These are phyloP conservation scores for Meandrusa payeni DNA, from an alignment of 2,888 invertebrate genomes.

Conservation along the genomic window DNA sequence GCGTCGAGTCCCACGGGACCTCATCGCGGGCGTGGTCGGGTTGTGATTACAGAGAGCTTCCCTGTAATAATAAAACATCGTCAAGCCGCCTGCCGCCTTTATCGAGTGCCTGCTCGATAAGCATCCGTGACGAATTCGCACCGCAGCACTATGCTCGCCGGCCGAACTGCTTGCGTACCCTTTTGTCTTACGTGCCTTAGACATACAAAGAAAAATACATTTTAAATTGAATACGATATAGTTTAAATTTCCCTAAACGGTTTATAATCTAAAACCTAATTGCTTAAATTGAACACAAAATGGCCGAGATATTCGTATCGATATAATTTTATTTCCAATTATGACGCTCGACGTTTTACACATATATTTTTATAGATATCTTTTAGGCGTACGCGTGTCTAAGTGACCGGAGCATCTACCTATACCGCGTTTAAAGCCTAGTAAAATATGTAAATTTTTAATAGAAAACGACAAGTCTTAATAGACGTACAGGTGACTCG, in stretches of 20 bases:
- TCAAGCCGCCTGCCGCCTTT: slow-evolving; percentile 70
- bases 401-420: slow-evolving; percentile 1
- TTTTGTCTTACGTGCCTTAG: slow-evolving; percentile 11
- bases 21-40: slow-evolving; percentile 55
- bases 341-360: slow-evolving; percentile 53
- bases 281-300: slow-evolving; percentile 39
- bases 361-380: slow-evolving; percentile 37
- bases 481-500: too few relatives aligned
- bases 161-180: slow-evolving; percentile 23
- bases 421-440: too few relatives aligned
- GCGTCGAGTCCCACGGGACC: slow-evolving; percentile 52
- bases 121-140: slow-evolving; percentile 79
- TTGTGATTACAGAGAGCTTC: slow-evolving; percentile 58
- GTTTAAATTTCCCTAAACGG: slow-evolving; percentile 24
- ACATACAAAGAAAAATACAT: slow-evolving; percentile 30
- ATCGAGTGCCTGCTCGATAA: slow-evolving; percentile 75
- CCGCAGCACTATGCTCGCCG: slow-evolving; percentile 52
- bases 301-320: slow-evolving; percentile 63
- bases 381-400: slow-evolving; percentile 25
- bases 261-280: slow-evolving; percentile 19
- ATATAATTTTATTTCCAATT: slow-evolving; percentile 73
- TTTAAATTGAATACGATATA: slow-evolving; percentile 20
- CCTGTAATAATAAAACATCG: slow-evolving; percentile 72
- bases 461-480: too few relatives aligned
- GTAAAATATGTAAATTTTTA: too few relatives aligned